phyloP scores from a whole-genome alignment of 1,140 invertebrate species.

The Probaryconus sp. region DNA sequence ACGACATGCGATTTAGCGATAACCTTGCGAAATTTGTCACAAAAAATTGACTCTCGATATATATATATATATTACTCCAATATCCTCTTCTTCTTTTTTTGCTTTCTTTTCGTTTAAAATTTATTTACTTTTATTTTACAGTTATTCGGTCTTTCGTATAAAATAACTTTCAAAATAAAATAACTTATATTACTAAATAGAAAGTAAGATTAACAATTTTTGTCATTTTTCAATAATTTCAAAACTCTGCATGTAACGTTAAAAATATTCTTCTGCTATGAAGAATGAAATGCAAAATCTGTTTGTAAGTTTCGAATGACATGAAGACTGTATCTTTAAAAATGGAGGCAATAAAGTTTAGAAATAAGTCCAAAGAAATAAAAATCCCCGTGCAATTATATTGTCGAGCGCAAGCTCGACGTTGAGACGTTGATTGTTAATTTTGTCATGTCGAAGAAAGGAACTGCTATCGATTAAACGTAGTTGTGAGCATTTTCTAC shows the following conservation, averaged over 20 bases:
- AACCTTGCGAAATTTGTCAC: constrained; percentile 75
- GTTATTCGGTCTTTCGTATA: too few relatives aligned
- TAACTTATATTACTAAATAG: too few relatives aligned
- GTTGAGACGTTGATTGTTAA: constrained; percentile 46
- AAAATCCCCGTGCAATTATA: constrained; percentile 19
- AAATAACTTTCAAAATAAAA: too few relatives aligned
- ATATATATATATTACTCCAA: too few relatives aligned
- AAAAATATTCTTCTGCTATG: too few relatives aligned
- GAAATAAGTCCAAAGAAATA: constrained; percentile 11
- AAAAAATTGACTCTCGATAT: constrained; percentile 41
- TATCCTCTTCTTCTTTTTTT: constrained; percentile 3
- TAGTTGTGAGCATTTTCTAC: constrained; percentile 50
- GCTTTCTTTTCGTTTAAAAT: neutral
- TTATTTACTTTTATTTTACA: too few relatives aligned
- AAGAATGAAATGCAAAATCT: too few relatives aligned
- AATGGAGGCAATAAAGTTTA: constrained; percentile 31
- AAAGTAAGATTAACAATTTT: too few relatives aligned
- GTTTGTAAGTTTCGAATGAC: too few relatives aligned
- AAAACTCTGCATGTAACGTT: too few relatives aligned
- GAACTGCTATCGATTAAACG: constrained; percentile 69
- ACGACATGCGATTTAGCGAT: constrained; percentile 75
- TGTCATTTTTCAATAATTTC: too few relatives aligned
- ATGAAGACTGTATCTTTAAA: too few relatives aligned
- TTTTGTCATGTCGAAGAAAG: constrained; percentile 49
- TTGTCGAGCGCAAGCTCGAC: constrained; percentile 18